Conservation (phyloP, 2,113 vertebrate species). For the Fulmarus glacialis region DNA sequence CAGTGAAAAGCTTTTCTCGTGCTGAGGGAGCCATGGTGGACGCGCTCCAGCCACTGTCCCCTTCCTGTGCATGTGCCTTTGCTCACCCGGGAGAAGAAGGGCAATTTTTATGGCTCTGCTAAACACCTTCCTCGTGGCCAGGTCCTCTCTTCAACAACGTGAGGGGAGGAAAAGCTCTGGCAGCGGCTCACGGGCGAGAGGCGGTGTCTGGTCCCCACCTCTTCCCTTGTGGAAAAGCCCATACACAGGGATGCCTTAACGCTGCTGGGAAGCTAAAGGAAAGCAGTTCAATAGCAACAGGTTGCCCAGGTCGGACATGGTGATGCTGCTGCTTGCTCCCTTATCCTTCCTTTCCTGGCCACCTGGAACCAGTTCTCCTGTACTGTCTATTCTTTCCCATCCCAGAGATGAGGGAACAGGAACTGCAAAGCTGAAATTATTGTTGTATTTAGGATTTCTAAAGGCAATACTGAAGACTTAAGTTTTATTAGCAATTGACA, state of each 20-base stretch:
- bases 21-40: background rate
- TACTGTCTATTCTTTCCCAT: background rate
- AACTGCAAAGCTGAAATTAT: background rate
- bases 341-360: background rate
- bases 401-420: background rate
- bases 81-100: background rate
- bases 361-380: background rate
- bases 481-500: background rate
- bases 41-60: background rate
- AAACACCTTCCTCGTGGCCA: background rate
- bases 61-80: background rate
- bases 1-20: background rate
- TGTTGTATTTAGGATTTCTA: background rate
- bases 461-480: background rate
- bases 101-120: background rate
- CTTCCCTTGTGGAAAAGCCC: background rate
- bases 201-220: background rate
- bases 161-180: background rate
- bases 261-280: background rate
- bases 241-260: rapidly evolving
- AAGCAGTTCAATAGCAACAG: background rate
- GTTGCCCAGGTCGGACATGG: background rate
- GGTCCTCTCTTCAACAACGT: background rate
- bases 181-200: background rate
- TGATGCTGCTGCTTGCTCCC: background rate